Evolutionary conservation across 35 echinoderm and acorn worm genomes (phyloP).

Genomic region (Strongylocentrotus purpuratus): DNA sequence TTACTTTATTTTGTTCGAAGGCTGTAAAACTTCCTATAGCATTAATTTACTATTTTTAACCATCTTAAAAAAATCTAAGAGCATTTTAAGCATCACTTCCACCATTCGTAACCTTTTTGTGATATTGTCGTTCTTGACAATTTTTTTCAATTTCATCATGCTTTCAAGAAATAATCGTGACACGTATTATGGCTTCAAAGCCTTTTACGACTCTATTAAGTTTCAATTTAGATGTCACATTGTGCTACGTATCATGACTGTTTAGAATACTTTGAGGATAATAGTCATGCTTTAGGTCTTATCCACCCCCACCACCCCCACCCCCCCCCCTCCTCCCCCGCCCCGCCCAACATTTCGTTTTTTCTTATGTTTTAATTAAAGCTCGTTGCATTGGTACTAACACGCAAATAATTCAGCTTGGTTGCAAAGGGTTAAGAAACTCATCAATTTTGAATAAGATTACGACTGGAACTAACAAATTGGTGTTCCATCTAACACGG

Average conservation of each 20-base stretch:
- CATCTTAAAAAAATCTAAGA: not conserved
- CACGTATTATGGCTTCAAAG: not conserved
- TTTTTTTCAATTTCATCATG: constrained; percentile 1
- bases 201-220: not conserved
- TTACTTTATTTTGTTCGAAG: not conserved
- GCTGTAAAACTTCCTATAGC: not conserved
- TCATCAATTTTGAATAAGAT: too few species aligned
- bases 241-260: not conserved
- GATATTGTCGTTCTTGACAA: not conserved
- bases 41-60: not conserved
- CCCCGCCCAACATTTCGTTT: not conserved
- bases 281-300: too few species aligned
- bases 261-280: not conserved
- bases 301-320: not conserved
- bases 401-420: not conserved
- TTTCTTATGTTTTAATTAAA: not conserved
- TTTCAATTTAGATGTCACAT: not conserved
- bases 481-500: too few species aligned
- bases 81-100: not conserved
- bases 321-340: too few species aligned
- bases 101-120: not conserved
- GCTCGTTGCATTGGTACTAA: not conserved
- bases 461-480: too few species aligned
- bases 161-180: not conserved
- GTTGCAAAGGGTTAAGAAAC: too few species aligned